Base-by-base conservation (phyloP, 2,888 invertebrate species). In the Caenorhabditis sulstoni region DNA sequence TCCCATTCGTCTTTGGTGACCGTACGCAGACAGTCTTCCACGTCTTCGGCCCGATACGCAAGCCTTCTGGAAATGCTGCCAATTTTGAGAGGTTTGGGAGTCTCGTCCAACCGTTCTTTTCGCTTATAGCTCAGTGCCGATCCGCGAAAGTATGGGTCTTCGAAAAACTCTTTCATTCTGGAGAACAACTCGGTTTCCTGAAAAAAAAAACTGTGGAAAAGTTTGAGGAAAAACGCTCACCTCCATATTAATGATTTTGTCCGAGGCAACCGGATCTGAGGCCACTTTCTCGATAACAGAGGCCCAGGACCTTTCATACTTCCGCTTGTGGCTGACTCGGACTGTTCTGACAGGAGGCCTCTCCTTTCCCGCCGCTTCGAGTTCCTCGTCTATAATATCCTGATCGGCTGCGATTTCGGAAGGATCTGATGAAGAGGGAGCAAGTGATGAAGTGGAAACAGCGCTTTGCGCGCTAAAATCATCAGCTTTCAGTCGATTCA, bases 121-220 rank as follows among this genome's bases (percentile, higher is more conserved):
- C 70, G 52, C 22, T 61, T 70, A 45, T 41, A 70, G n/a, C 23
- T 11, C 5, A 53, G 44, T 7, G 70, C 52, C 11, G 37, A 18
- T 1, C 49, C 53, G 39, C 39, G 44, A 52, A 53, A 61, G 35
- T 74, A 74, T 9, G 58, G 47, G 3, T 50, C 65, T 12, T 74
- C 74, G 41, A 74, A 74, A 14, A 74, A 74, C 47, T 66, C 66
- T 23, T 78, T 47, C 71, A 66, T 78, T 18, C 61, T 49, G 7
- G 0, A 14, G 41, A 76, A 49, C 44, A 78, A 16, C n/a, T 66
- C 66, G 14, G 55, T 18, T 62, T 78, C 78, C 66, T 66, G 74
- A 11, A 66, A 66, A 55, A n/a, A 61, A 47, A 9, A 61, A 47
- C n/a, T n/a, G n/a, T n/a, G n/a, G n/a, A n/a, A n/a, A n/a, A n/a